Percentiles rank a stretch among this genome's conserved stretches.
These are phyloP conservation scores for Ovibos moschatus DNA, from an alignment of 2,113 vertebrate genomes.

Conservation along the genomic window DNA sequence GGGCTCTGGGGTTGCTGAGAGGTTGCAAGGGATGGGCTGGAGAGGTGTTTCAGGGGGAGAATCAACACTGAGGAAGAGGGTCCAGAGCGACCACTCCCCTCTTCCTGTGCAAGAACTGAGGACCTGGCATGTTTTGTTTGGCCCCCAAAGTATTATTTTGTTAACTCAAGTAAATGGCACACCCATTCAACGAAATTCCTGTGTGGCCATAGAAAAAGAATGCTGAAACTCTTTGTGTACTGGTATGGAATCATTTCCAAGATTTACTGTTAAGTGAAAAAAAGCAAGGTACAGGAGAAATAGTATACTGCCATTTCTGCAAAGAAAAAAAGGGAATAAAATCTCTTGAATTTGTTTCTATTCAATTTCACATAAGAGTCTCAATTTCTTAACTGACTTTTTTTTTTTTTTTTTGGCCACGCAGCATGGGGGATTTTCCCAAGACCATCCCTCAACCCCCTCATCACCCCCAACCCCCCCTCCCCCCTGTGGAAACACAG, in stretches of 20 bases:
- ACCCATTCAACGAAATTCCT: neutral
- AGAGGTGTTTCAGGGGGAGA: neutral
- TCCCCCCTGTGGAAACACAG: neutral
- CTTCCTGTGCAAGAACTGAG: neutral
- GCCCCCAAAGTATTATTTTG: neutral
- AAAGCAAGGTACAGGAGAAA: neutral
- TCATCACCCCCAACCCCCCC: neutral
- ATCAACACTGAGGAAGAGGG: neutral
- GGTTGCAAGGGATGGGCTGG: neutral
- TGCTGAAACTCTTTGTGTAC: neutral
- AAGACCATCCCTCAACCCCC: neutral
- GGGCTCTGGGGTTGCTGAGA: neutral
- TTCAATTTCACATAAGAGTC: neutral
- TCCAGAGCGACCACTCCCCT: neutral
- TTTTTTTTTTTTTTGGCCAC: neutral
- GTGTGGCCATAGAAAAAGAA: neutral
- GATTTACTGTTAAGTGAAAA: slow-evolving; percentile 1
- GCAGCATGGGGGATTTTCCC: accelerated
- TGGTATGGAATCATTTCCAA: neutral
- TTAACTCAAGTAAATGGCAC: neutral
- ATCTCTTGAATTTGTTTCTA: neutral
- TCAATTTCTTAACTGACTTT: neutral
- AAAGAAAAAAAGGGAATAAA: neutral
- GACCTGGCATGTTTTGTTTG: neutral
- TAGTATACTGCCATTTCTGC: neutral